A percentile compares a stretch with the other conserved stretches of the same genome.
These are phyloP conservation scores for Anser cygnoides DNA, from an alignment of 2,113 vertebrate genomes.

Conservation along the genomic window DNA sequence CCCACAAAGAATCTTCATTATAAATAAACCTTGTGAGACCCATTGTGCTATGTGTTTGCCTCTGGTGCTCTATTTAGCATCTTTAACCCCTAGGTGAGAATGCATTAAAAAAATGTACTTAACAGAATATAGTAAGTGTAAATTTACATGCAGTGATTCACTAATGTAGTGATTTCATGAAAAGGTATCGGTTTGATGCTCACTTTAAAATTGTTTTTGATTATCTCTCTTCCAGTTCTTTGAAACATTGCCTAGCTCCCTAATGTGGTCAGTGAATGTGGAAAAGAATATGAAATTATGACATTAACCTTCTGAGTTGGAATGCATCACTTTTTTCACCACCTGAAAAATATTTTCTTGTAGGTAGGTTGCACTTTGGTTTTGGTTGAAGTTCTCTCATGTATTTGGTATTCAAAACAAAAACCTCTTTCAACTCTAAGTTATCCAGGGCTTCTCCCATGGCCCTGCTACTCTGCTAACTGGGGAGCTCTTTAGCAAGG, in stretches of 20 bases:
- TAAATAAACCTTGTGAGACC: neutral
- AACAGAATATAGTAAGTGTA: neutral
- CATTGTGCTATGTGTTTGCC: neutral
- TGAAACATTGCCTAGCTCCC: neutral
- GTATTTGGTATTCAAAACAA: neutral
- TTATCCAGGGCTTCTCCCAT: neutral
- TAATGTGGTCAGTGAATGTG: neutral
- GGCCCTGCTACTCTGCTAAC: neutral
- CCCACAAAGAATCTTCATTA: neutral
- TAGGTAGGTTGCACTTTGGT: neutral
- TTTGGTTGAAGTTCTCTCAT: neutral
- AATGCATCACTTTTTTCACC: neutral
- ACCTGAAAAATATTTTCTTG: neutral
- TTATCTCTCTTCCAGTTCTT: neutral
- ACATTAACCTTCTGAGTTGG: neutral
- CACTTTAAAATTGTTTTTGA: neutral
- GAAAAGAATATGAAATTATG: neutral
- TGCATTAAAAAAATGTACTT: neutral
- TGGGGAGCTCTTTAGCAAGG: neutral
- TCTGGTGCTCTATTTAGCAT: neutral
- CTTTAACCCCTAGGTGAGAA: neutral
- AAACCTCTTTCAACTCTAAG: neutral
- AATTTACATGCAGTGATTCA: neutral
- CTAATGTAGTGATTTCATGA: neutral
- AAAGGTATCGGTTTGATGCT: neutral